A percentile compares a stretch with the other conserved stretches of the same genome.
phyloP scores from a whole-genome alignment of 37 sponge, comb jelly and placozoan genomes.

The Cladorhizidae sp. region DNA sequence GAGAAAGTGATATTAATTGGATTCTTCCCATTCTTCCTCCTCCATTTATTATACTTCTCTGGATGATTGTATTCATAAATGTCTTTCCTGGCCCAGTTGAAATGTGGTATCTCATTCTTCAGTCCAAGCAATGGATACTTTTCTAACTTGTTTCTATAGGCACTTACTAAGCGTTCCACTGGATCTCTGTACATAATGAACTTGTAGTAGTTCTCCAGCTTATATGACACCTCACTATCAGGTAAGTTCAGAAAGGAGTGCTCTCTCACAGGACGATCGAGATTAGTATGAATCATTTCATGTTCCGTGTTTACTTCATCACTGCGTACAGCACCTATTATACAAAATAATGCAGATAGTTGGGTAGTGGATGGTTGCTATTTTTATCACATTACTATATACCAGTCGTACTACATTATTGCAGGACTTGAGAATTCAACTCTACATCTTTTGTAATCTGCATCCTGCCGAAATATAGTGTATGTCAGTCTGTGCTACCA shows the following conservation, averaged over 20 bases:
- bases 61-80: constrained; percentile 33
- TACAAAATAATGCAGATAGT: no score
- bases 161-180: constrained; percentile 38
- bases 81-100: constrained; percentile 15
- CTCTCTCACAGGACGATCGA: no score
- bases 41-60: constrained; percentile 10
- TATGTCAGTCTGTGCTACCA: no score
- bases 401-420: no score
- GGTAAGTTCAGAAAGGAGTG: neutral
- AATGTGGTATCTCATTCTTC: constrained; percentile 2
- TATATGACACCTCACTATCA: neutral
- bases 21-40: neutral
- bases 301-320: no score
- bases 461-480: no score
- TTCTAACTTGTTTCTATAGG: constrained; percentile 18
- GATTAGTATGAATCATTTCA: no score
- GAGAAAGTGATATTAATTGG: constrained; percentile 10
- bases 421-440: no score
- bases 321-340: no score
- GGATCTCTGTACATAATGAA: constrained; percentile 41
- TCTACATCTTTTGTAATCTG: no score
- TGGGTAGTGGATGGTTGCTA: no score
- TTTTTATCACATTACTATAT: no score
- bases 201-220: constrained; percentile 20
- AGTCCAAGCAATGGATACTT: constrained; percentile 10